Base-by-base conservation (phyloP, 2,797 vertebrate genomes). In the Acanthurus lineatus region DNA sequence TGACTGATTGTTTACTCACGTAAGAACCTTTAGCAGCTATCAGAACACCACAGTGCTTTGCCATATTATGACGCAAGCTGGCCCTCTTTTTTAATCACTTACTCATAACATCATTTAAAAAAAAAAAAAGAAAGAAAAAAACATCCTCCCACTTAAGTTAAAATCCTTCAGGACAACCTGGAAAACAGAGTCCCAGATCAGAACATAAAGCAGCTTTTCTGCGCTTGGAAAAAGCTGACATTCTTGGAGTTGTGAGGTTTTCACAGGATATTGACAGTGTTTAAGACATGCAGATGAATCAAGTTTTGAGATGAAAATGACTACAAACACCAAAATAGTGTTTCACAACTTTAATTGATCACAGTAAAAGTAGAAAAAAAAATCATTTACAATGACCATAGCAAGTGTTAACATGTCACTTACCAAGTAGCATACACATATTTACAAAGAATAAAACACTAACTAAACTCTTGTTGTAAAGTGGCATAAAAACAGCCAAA, bases 261-360 rank as follows among this genome's bases (percentile, higher is more conserved):
- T 25, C 63, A 65, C n/a, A 28, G 22, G 0, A 40, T 9, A 40
- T 6, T 1, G 9, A 52, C 32, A 19, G 9, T 58, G 1, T 5
- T 12, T 12, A 12, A 11, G 10, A 38, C 25, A 3, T 40, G 38
- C 63, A 52, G 20, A 9, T 60, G 6, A 6, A 38, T 7, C 28
- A 8, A 28, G 28, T 57, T 40, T 20, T 20, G 7, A 14, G 4
- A 40, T 17, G 3, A 57, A 62, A 17, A 71, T 52, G 1, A 45
- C 17, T 51, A 44, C 56, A 15, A 40, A 77, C 14, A 1, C 15
- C 38, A 25, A 59, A 47, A 40, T 86, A 92, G 89, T 91, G 90
- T 93, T 89, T 86, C 47, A 90, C 73, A 86, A 81, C 40, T 90
- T 95, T 94, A 88, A 92, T 94, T 88, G 90, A 90, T 91, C 89